Evolutionary conservation across 2,888 invertebrate genomes (phyloP).

Genomic region (Diadegma fenestrale): DNA sequence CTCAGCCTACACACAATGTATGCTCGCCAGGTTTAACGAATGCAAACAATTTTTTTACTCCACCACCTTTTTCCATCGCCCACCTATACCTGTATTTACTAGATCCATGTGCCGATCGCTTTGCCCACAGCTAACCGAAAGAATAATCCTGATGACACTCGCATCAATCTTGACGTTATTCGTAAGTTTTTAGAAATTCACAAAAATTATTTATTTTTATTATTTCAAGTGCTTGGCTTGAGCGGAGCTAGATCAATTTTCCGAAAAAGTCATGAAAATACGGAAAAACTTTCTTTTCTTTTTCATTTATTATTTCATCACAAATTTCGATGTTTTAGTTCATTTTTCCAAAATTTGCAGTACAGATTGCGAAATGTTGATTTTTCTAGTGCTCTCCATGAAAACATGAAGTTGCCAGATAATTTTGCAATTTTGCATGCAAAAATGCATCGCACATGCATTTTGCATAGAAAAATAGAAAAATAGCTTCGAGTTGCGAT

Average conservation of each 20-base stretch:
- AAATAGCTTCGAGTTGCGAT: not conserved
- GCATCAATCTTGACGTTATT: not conserved
- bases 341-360: too few relatives aligned
- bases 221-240: not conserved
- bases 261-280: not conserved
- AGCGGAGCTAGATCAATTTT: not conserved
- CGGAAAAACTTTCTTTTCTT: not conserved
- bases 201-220: not conserved
- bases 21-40: constrained; percentile 35
- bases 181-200: not conserved
- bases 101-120: not conserved
- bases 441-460: too few relatives aligned
- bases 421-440: too few relatives aligned
- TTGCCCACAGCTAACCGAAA: not conserved
- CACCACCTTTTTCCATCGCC: not conserved
- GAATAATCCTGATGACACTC: not conserved
- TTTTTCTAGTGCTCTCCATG: too few relatives aligned
- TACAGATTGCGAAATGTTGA: too few relatives aligned
- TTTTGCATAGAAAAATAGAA: not conserved
- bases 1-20: not conserved
- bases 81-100: not conserved
- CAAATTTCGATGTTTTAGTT: too few relatives aligned
- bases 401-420: too few relatives aligned
- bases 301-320: too few relatives aligned
- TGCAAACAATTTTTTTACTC: constrained; percentile 25